These are phyloP conservation scores for Macroglossus sobrinus DNA, from an alignment of 2,113 vertebrate species.

Conservation along the genomic window DNA sequence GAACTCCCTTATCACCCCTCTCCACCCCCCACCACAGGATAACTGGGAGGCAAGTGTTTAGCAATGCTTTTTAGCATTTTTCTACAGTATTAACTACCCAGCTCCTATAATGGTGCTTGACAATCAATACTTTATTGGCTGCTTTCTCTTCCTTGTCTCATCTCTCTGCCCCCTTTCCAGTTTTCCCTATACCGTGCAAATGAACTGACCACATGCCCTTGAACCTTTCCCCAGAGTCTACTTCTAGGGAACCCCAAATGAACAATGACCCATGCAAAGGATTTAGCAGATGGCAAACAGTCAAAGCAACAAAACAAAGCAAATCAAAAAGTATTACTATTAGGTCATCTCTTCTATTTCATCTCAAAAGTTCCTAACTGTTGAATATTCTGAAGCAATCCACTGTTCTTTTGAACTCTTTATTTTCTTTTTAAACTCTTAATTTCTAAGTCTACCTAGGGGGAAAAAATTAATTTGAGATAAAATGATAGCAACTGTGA, in stretches of 20 bases:
- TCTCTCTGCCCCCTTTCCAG: background rate
- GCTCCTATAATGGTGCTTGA: background rate
- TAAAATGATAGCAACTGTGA: constrained; percentile 19
- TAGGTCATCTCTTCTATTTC: background rate
- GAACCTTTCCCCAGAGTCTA: background rate
- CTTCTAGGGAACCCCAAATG: background rate
- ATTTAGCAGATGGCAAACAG: background rate
- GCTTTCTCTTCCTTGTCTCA: background rate
- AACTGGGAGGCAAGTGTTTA: background rate
- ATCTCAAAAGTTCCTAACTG: background rate
- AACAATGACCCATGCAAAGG: background rate
- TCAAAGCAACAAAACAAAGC: background rate
- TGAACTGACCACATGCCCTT: background rate
- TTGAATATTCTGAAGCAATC: background rate
- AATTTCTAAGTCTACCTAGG: background rate
- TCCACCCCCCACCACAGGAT: background rate
- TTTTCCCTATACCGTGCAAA: background rate
- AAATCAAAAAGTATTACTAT: background rate
- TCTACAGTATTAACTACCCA: background rate
- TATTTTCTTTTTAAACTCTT: constrained; percentile 17
- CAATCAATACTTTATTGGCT: background rate
- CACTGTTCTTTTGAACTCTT: background rate
- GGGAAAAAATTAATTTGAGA: background rate
- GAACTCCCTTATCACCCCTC: background rate
- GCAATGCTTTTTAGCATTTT: background rate